Evolutionary conservation across 2,888 invertebrate species (phyloP), one percentile per base, ranked within the genome.

Genomic region (Arenicola marina): DNA sequence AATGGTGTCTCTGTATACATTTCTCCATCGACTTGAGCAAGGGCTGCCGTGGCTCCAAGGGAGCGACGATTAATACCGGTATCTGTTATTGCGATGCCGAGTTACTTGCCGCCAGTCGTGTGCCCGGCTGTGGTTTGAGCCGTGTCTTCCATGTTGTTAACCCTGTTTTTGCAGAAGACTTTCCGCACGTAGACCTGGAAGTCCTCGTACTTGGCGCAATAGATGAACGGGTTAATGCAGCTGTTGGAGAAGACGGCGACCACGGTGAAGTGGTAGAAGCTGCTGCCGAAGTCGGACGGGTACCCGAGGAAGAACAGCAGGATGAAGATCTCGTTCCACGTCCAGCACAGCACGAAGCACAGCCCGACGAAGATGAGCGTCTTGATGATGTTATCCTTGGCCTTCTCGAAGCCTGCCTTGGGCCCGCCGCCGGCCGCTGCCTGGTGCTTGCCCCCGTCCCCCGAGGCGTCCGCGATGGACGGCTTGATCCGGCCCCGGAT

Each of bases 171-270:
- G 24, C 48, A 48, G 48, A 48, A 24, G 26, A 48, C 18, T 7
- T 7, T 24, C 48, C 32, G 7, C 32, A 55, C 21, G n/a, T 24
- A 51, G 18, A 29, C 28, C 48, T 59, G 32, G 28, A 59, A 33
- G 28, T 56, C 32, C 18, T 51, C 59, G 29, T 26, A 56, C 43
- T 43, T 53, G 28, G 51, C 48, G 38, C 53, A 33, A 29, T 59
- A 59, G 2, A 59, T 59, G 54, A 59, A 59, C 34, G 59, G 59
- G 31, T 59, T 59, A 7, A 59, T 34, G 54, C 51, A 33, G 34
- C 59, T 4, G 54, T 57, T 59, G 4, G 53, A 33, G 28, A 59
- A 55, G 31, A 56, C 56, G 33, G 56, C 56, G 15, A 56, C 56
- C 4, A 56, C 56, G n/a, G 56, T 56, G 38, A 56, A 56, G 26